These are phyloP conservation scores for Bucco capensis DNA, from an alignment of 2,113 vertebrate genomes.

Conservation along the genomic window DNA sequence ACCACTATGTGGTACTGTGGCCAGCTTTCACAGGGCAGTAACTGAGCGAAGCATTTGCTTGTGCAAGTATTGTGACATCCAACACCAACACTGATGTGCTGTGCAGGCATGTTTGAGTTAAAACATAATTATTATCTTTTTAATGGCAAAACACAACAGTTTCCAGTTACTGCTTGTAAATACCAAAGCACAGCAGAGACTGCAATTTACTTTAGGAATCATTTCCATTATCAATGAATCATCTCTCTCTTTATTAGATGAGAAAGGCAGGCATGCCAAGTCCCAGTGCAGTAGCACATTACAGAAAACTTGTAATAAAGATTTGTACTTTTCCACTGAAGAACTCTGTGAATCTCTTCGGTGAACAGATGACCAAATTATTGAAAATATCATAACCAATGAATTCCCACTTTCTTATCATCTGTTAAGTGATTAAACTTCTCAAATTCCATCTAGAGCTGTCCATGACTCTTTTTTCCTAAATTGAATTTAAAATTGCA, in stretches of 20 bases:
- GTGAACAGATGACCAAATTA: neutral
- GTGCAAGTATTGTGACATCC: neutral
- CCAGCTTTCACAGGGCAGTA: neutral
- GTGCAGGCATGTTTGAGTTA: neutral
- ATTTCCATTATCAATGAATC: conserved; percentile 54
- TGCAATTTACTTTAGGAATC: conserved; percentile 33
- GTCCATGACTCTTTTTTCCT: neutral
- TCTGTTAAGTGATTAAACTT: neutral
- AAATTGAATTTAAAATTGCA: neutral
- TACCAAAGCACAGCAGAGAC: neutral
- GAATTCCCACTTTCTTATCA: neutral
- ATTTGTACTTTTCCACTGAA: conserved; percentile 25
- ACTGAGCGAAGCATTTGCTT: neutral
- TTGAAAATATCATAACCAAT: neutral
- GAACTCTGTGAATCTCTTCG: neutral
- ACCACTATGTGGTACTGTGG: neutral
- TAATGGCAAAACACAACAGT: neutral
- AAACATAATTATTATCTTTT: neutral
- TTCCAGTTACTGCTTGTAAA: conserved; percentile 44
- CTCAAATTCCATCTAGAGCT: neutral
- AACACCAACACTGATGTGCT: neutral
- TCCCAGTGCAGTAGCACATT: neutral
- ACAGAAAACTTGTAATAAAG: conserved; percentile 1
- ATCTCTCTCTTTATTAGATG: conserved; percentile 32
- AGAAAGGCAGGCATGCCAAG: conserved; percentile 19